Conservation (phyloP, 2,888 invertebrate species). For the Cybosia mesomella region DNA sequence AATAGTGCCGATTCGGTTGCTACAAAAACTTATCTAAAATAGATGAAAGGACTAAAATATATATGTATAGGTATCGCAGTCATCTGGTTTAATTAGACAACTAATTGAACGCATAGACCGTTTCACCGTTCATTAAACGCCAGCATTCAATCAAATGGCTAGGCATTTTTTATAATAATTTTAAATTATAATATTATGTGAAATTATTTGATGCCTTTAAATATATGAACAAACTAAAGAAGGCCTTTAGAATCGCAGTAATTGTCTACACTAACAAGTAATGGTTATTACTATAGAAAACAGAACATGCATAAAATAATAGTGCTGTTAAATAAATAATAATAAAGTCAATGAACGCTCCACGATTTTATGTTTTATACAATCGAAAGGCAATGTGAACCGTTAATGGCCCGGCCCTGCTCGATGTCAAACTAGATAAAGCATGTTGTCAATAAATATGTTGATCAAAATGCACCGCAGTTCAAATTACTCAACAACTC, state of each 20-base stretch:
- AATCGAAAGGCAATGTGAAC: conserved; percentile 21
- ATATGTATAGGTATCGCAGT: no score
- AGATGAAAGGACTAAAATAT: background rate
- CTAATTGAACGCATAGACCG: background rate
- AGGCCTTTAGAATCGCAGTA: background rate
- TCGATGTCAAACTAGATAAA: conserved; percentile 33
- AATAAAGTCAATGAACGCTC: conserved; percentile 15
- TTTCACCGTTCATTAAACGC: background rate
- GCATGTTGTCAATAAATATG: conserved; percentile 33
- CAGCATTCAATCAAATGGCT: background rate
- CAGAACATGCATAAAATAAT: background rate
- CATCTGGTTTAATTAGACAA: background rate
- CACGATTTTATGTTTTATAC: background rate
- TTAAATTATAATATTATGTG: background rate
- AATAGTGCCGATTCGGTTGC: background rate
- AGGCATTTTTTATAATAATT: background rate
- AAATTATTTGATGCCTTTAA: background rate
- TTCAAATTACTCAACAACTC: conserved; percentile 23
- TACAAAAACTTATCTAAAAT: background rate
- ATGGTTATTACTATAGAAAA: background rate
- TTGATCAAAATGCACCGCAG: conserved; percentile 29
- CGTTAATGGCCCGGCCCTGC: conserved; percentile 27
- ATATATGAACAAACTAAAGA: background rate
- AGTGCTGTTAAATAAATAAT: background rate
- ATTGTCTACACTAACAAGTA: background rate